Conservation (phyloP, 2,113 vertebrate genomes). For the Galeopterus variegatus region DNA sequence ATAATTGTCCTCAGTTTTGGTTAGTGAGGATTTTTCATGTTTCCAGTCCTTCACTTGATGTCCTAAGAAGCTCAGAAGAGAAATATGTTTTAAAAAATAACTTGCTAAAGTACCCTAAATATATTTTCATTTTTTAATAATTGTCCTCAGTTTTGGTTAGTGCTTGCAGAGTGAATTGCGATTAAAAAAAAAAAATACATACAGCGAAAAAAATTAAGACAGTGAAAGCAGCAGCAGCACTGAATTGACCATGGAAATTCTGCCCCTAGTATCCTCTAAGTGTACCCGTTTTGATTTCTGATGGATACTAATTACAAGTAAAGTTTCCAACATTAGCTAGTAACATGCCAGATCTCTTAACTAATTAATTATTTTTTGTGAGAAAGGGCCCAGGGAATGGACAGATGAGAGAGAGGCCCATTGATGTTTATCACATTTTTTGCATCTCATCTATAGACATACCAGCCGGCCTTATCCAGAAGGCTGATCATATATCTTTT, state of each 20-base stretch:
- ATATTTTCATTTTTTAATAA: conserved; percentile 63
- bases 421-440: not conserved
- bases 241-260: not conserved
- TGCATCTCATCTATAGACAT: not conserved
- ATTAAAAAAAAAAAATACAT: not conserved
- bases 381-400: not conserved
- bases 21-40: too few species aligned
- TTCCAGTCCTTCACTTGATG: not conserved
- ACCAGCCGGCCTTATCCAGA: not conserved
- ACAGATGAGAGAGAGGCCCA: not conserved
- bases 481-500: not conserved
- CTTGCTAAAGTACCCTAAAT: not conserved
- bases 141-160: not conserved
- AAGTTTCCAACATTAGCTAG: not conserved
- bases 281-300: not conserved
- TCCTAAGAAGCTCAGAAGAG: not conserved
- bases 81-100: conserved; percentile 12
- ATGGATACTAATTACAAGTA: not conserved
- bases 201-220: not conserved
- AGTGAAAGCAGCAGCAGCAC: not conserved
- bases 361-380: not conserved
- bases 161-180: not conserved
- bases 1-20: not conserved
- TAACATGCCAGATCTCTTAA: not conserved
- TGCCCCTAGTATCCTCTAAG: not conserved